Base-by-base conservation (phyloP, 2,113 vertebrate species). In the Cyphomyrus plagiostoma region DNA sequence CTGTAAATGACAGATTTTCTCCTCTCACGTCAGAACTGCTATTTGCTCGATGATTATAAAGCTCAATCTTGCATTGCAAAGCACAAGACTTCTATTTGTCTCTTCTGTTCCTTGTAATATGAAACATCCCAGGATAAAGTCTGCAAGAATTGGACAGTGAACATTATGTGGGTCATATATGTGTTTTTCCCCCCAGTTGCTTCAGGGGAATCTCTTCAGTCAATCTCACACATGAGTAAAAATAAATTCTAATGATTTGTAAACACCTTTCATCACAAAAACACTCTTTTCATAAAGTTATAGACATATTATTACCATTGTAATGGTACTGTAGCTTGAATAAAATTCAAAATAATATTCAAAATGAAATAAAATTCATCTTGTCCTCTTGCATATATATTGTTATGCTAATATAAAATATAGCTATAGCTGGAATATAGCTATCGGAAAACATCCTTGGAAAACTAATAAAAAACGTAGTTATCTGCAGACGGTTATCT, bases 201-300 rank as follows among this genome's bases (percentile, higher is more conserved):
- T 88, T 88, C 66, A 88, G 35, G 56, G 56, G 5, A 70, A 62
- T 70, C n/a, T 45, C 15, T 88, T 66, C 58, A 66, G 58, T 58
- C 87, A 88, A 46, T 88, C 58, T 42, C 88, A 50, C 26, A 48
- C 39, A 58, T 74, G 45, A 48, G 45, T n/a, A 49, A 74, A 88
- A 88, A 66, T 58, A 26, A 35, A 48, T 77, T 74, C 58, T 88
- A 50, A 74, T 88, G 88, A 77, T 77, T 21, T 74, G 74, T 80
- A 42, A 42, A 80, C 74, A 77, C 74, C 17, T 8, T 42, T 77
- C 70, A 39, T 77, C 35, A 77, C 17, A 39, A 77, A 77, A 77
- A 77, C 13, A 77, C 35, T 19, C 35, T 1, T 77, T 77, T 77
- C 30, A 39, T 42, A 74, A 35, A 35, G 15, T 80, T 80, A 80